Percentiles rank a stretch among this genome's conserved stretches.
Conservation (phyloP, 2,113 vertebrate species). For the Verasper variegatus region DNA sequence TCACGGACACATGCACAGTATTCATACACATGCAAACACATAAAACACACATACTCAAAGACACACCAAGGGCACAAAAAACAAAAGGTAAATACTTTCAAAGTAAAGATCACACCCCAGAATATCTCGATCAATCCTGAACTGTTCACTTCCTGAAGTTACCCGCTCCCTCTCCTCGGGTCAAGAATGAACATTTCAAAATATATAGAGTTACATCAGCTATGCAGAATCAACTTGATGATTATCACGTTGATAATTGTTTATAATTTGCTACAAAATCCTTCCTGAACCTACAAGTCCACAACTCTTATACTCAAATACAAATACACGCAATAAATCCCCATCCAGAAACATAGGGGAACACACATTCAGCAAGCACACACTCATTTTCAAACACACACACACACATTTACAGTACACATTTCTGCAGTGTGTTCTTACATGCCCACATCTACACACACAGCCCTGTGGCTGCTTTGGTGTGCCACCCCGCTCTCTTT, state of each 20-base stretch:
- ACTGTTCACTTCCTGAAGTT: no score
- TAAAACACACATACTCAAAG: conserved; percentile 9
- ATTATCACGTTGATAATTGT: neutral
- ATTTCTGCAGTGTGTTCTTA: conserved; percentile 33
- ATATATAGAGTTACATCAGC: no score
- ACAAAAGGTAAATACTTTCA: neutral
- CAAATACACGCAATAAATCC: neutral
- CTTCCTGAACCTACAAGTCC: neutral
- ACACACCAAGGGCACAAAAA: neutral
- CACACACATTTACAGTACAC: conserved; percentile 34
- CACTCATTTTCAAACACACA: conserved; percentile 6
- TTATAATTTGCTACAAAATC: neutral
- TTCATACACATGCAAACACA: conserved; percentile 34
- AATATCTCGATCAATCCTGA: no score
- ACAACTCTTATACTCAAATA: neutral
- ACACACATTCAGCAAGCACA: conserved; percentile 1
- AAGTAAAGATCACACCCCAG: conserved; percentile 13
- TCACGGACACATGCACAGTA: conserved; percentile 31
- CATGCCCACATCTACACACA: conserved; percentile 49
- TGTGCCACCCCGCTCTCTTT: conserved; percentile 71
- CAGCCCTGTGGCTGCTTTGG: conserved; percentile 61
- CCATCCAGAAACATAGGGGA: neutral
- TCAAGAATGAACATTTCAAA: no score
- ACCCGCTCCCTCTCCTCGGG: no score
- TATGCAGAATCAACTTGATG: no score